Percentiles rank a stretch among this genome's conserved stretches.
Conservation (phyloP, 2,888 invertebrate genomes). For the Capitulum mitella region DNA sequence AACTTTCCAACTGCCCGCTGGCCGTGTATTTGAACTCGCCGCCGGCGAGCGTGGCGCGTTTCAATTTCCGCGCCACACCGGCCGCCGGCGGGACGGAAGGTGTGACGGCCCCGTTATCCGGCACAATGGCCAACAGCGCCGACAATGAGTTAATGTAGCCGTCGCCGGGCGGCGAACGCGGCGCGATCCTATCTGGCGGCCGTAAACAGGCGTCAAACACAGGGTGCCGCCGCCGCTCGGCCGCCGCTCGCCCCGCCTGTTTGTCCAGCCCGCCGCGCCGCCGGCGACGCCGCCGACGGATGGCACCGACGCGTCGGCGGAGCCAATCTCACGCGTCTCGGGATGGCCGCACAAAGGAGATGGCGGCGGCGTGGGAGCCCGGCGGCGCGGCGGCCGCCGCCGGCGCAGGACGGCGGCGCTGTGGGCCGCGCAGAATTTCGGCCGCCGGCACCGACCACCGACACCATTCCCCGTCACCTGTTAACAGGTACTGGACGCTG, state of each 20-base stretch:
- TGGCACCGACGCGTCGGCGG: background rate
- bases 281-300: too few species aligned
- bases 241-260: background rate
- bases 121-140: background rate
- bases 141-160: conserved; percentile 14
- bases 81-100: background rate
- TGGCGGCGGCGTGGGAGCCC: too few species aligned
- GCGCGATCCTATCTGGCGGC: background rate
- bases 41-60: background rate
- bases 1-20: background rate
- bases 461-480: background rate
- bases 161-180: background rate
- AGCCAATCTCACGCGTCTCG: background rate
- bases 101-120: conserved; percentile 12
- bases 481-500: background rate
- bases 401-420: background rate
- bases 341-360: background rate
- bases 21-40: background rate
- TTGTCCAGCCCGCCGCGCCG: background rate
- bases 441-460: too few species aligned
- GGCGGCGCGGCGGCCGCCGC: background rate
- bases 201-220: background rate
- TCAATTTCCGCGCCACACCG: background rate
- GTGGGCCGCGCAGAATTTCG: background rate
- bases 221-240: background rate